Base-by-base conservation (phyloP, 2,888 invertebrate genomes). In the Eudasyphora cyanicolor region DNA sequence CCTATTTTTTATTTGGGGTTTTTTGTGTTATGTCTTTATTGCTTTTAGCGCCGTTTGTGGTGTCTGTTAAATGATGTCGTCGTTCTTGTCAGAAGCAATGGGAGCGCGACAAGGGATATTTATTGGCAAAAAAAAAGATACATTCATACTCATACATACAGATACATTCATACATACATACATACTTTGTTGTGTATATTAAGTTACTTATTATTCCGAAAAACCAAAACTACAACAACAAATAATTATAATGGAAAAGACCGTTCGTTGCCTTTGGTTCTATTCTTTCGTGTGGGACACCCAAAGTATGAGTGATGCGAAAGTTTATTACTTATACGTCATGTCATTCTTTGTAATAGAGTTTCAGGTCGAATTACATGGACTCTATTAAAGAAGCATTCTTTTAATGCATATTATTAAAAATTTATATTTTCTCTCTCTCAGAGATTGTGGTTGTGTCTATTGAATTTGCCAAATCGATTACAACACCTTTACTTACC, bases 101-200 rank as follows among this genome's bases (percentile, higher is more conserved):
- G 60, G 14, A 32, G 17, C 29, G 60, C 60, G 29, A 7, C 60
- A 60, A 60, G n/a, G 29, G 57, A 57, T 57, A n/a, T n/a, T n/a
- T n/a, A n/a, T n/a, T n/a, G n/a, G n/a, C n/a, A n/a, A n/a, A n/a
- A n/a, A n/a, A n/a, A n/a, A n/a, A n/a, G n/a, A n/a, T n/a, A n/a
- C n/a, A n/a, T n/a, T n/a, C n/a, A n/a, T n/a, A n/a, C n/a, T n/a
- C n/a, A n/a, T n/a, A n/a, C n/a, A n/a, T n/a, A n/a, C n/a, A n/a
- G n/a, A n/a, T n/a, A n/a, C n/a, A n/a, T n/a, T n/a, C n/a, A n/a
- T n/a, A n/a, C n/a, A n/a, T n/a, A n/a, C n/a, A n/a, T n/a, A 24
- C 12, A 24, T 27, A 57, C 27, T 57, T 60, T 32, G 17, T 69
- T 49, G 14, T 67, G 45, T 67, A 49, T 69, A 69, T 69, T 29